phyloP scores from a whole-genome alignment of 2,113 vertebrate genomes.

The Mungos mungo region DNA sequence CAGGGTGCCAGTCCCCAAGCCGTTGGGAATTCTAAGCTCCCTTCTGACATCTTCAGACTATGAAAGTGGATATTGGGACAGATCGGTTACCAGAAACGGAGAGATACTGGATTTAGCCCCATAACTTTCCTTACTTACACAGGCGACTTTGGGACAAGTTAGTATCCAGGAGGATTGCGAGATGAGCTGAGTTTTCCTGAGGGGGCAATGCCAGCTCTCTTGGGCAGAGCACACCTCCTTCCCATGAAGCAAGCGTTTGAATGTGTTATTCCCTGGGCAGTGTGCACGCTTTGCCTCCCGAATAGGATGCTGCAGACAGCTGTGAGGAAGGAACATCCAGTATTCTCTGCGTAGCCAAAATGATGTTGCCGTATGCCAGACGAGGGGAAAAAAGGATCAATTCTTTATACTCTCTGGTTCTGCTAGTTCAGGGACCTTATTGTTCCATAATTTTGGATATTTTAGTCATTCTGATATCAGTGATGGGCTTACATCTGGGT shows the following conservation, averaged over 20 bases:
- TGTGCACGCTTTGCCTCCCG: neutral
- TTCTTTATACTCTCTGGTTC: neutral
- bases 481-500: too few relatives aligned
- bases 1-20: rapidly evolving
- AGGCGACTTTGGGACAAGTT: neutral
- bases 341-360: neutral
- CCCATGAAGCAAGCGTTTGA: neutral
- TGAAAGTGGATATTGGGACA: rapidly evolving
- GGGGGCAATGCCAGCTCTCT: neutral
- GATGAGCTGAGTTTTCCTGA: neutral
- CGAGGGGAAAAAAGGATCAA: neutral
- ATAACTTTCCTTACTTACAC: neutral
- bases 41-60: neutral
- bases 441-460: neutral
- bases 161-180: neutral
- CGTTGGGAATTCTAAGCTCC: neutral
- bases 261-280: neutral
- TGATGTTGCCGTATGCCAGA: neutral
- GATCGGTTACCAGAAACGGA: neutral
- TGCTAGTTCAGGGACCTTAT: neutral
- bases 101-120: too few relatives aligned
- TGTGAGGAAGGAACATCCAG: neutral
- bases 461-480: neutral
- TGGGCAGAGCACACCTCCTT: neutral
- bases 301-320: neutral